Evolutionary conservation across 2,888 invertebrate species (phyloP).

Genomic region (Steinernema scapterisci): DNA sequence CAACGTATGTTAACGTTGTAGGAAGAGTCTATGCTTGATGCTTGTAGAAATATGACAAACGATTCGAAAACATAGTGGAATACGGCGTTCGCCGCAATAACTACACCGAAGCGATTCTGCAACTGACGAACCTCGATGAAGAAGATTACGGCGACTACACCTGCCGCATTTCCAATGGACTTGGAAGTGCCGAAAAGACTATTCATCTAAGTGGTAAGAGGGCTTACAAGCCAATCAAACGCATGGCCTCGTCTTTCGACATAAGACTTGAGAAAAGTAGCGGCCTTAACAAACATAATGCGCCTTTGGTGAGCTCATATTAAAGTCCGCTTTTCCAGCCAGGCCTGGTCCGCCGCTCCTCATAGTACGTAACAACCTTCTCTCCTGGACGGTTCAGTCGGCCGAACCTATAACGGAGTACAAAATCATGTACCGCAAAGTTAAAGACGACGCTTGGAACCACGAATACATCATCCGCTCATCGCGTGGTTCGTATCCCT

Average conservation of each 20-base stretch:
- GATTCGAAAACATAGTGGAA: slow-evolving; percentile 27
- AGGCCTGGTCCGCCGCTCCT: slow-evolving; percentile 35
- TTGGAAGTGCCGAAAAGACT: slow-evolving; percentile 34
- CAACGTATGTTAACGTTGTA: slow-evolving; percentile 42
- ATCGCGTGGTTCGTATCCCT: not conserved
- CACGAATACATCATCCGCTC: slow-evolving; percentile 29
- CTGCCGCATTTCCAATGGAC: slow-evolving; percentile 36
- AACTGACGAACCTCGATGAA: slow-evolving; percentile 31
- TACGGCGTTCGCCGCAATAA: slow-evolving; percentile 17
- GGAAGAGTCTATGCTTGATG: not conserved
- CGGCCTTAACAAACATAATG: too few relatives aligned
- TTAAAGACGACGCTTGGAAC: slow-evolving; percentile 35
- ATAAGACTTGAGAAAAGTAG: too few relatives aligned
- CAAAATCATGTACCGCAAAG: slow-evolving; percentile 36
- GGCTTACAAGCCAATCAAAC: not conserved
- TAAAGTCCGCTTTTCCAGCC: too few relatives aligned
- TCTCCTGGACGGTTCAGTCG: slow-evolving; percentile 36
- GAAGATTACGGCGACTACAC: slow-evolving; percentile 41
- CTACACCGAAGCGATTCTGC: slow-evolving; percentile 30
- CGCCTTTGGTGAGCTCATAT: too few relatives aligned
- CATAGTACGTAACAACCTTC: slow-evolving; percentile 10
- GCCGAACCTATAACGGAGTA: slow-evolving; percentile 33
- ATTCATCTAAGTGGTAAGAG: slow-evolving; percentile 38
- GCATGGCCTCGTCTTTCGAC: too few relatives aligned
- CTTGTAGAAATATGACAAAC: slow-evolving; percentile 21